phyloP scores from a whole-genome alignment of 2,797 vertebrate genomes.

The Erpetoichthys calabaricus region DNA sequence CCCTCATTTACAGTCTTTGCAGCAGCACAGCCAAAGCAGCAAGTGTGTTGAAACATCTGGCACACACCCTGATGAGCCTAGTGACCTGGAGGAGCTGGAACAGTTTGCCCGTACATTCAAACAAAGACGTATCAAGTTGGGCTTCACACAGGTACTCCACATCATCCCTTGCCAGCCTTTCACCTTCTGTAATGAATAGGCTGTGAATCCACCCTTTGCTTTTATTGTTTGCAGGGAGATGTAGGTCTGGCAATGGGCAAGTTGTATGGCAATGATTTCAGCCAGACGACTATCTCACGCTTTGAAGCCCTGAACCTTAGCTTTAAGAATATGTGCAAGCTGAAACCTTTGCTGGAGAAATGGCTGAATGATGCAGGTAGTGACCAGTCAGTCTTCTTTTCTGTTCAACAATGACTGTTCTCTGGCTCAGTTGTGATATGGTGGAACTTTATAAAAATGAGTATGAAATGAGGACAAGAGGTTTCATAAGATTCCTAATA shows the following conservation, averaged over 20 bases:
- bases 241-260: constrained; percentile 89
- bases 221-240: constrained; percentile 51
- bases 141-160: constrained; percentile 70
- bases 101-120: constrained; percentile 89
- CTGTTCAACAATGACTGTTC: too few species aligned
- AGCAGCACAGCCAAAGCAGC: constrained; percentile 35
- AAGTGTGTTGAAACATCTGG: constrained; percentile 45
- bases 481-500: too few species aligned
- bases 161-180: background rate
- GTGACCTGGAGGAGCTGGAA: constrained; percentile 82
- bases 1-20: too few species aligned
- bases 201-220: constrained; percentile 9
- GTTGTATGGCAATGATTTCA: constrained; percentile 87
- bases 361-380: constrained; percentile 84
- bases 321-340: constrained; percentile 96
- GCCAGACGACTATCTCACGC: constrained; percentile 86
- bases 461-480: too few species aligned
- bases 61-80: constrained; percentile 75
- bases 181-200: background rate
- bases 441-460: too few species aligned
- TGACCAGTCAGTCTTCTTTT: background rate
- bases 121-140: constrained; percentile 82
- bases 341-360: constrained; percentile 83
- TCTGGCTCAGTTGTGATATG: too few species aligned
- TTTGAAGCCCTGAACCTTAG: constrained; percentile 88